Evolutionary conservation across 2,888 invertebrate species (phyloP).

Genomic region (Orthosia cruda): DNA sequence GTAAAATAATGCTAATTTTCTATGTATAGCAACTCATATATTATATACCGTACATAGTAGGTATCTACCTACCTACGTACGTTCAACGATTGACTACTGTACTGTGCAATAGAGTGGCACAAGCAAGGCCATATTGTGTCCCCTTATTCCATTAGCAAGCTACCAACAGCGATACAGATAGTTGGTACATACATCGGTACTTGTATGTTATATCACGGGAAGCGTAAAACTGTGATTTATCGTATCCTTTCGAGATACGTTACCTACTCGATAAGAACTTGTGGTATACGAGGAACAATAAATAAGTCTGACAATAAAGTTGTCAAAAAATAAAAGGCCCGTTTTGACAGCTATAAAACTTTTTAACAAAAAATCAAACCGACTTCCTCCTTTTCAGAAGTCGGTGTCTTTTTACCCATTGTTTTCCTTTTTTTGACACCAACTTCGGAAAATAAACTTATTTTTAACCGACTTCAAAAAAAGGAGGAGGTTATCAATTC

Average conservation of each 20-base stretch:
- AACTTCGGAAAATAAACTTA: too few species aligned
- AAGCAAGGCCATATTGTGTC: slow-evolving; percentile 71
- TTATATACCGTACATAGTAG: neutral
- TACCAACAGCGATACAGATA: slow-evolving; percentile 49
- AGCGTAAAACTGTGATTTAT: slow-evolving; percentile 62
- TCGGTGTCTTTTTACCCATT: too few species aligned
- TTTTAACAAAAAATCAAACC: too few species aligned
- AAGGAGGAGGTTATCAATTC: too few species aligned
- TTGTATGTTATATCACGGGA: slow-evolving; percentile 58
- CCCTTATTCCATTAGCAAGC: slow-evolving; percentile 72
- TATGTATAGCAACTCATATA: slow-evolving; percentile 23
- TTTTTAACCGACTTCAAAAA: too few species aligned
- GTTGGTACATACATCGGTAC: slow-evolving; percentile 17
- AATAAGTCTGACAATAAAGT: slow-evolving; percentile 9
- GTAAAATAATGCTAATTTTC: slow-evolving; percentile 59
- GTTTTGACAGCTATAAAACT: too few species aligned
- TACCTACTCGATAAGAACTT: slow-evolving; percentile 5
- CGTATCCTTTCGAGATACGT: slow-evolving; percentile 55
- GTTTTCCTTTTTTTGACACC: too few species aligned
- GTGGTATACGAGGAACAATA: slow-evolving; percentile 13
- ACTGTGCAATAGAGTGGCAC: slow-evolving; percentile 62
- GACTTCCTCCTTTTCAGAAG: too few species aligned
- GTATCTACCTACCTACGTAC: neutral
- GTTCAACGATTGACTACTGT: slow-evolving; percentile 47
- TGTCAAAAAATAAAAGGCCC: too few species aligned